phyloP scores from a whole-genome alignment of 2,113 vertebrate species.

The Pygoscelis adeliae region DNA sequence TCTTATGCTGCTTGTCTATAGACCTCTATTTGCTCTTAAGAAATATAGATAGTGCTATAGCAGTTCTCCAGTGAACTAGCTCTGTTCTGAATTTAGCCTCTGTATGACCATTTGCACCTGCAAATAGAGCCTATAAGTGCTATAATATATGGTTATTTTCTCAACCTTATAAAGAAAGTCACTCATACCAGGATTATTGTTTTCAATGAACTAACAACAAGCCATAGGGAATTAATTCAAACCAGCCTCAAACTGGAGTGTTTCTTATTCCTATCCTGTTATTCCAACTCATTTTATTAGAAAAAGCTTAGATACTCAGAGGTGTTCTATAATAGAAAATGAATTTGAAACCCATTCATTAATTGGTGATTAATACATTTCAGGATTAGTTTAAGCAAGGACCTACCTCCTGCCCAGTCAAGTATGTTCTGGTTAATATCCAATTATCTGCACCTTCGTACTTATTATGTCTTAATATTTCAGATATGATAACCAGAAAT shows the following conservation, averaged over 20 bases:
- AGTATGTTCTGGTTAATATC: constrained; percentile 97
- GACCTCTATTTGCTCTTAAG: not conserved
- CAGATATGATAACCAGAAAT: constrained; percentile 88
- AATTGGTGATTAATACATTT: constrained; percentile 96
- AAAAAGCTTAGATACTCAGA: constrained; percentile 79
- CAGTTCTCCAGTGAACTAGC: not conserved
- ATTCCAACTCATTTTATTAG: constrained; percentile 83
- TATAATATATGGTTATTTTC: not conserved
- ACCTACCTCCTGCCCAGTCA: constrained; percentile 93
- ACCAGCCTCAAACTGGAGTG: constrained; percentile 26
- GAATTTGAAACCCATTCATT: constrained; percentile 87
- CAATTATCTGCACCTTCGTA: constrained; percentile 93
- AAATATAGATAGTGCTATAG: not conserved
- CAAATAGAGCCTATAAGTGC: not conserved
- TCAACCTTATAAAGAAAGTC: not conserved
- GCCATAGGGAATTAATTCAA: constrained; percentile 57
- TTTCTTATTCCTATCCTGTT: constrained; percentile 72
- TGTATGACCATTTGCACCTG: not conserved
- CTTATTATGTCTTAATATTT: constrained; percentile 94
- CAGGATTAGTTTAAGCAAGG: constrained; percentile 92
- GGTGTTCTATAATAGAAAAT: constrained; percentile 87
- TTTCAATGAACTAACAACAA: constrained; percentile 58
- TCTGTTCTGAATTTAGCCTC: constrained; percentile 24
- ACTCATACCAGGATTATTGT: constrained; percentile 7
- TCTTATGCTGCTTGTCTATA: not conserved